Percentiles rank a stretch among this genome's conserved stretches.
Conservation (phyloP, 1,140 invertebrate species). For the Musca vetustissima region DNA sequence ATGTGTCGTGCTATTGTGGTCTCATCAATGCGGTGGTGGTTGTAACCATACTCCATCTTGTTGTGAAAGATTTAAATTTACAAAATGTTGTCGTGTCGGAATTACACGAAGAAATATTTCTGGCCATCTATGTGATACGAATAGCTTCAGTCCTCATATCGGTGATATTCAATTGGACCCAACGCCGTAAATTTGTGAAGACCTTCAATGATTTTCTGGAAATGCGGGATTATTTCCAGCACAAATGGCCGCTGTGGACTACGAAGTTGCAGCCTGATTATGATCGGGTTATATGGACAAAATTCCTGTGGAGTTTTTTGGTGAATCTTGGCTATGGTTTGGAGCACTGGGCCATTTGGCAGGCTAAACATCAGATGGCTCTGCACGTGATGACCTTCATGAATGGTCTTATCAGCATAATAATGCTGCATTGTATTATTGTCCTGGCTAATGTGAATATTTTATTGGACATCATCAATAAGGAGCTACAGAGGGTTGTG, state of each 20-base stretch:
- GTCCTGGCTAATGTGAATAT: not conserved
- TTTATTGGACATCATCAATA: not conserved
- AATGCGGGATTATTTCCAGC: not conserved
- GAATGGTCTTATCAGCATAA: not conserved
- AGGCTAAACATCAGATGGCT: no score
- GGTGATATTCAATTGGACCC: not conserved
- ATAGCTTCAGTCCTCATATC: not conserved
- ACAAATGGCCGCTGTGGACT: not conserved
- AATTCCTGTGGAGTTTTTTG: slow-evolving; percentile 4
- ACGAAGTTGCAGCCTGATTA: not conserved
- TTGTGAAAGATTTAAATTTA: no score
- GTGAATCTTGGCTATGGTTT: not conserved
- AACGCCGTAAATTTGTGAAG: not conserved
- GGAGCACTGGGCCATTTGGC: not conserved
- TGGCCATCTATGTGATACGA: not conserved
- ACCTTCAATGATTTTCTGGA: not conserved
- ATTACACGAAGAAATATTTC: not conserved
- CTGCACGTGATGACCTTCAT: not conserved
- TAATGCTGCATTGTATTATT: not conserved
- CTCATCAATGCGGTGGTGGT: not conserved
- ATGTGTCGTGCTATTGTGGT: not conserved
- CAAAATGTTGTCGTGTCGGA: not conserved
- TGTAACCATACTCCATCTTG: not conserved
- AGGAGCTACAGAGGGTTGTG: not conserved
- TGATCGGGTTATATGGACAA: not conserved